These are phyloP conservation scores for Polydrusus pterygomalis DNA, from an alignment of 2,888 invertebrate genomes.

Conservation along the genomic window DNA sequence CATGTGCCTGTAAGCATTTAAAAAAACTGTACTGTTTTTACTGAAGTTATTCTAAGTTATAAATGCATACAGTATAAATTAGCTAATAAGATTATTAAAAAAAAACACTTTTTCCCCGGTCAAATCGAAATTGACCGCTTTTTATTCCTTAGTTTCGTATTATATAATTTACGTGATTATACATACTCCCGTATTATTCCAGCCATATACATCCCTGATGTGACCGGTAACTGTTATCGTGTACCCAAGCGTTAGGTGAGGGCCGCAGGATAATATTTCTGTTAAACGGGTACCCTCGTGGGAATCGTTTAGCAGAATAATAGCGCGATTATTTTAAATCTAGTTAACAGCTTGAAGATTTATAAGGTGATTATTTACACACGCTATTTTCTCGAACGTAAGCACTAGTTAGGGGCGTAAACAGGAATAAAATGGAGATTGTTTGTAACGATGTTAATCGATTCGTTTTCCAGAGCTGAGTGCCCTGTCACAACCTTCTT, in stretches of 20 bases:
- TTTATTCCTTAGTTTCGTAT: not conserved
- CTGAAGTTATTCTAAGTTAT: no score
- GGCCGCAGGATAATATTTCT: constrained; percentile 59
- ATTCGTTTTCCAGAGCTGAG: no score
- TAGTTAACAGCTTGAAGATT: constrained; percentile 42
- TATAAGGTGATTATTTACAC: constrained; percentile 37
- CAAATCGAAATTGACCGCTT: no score
- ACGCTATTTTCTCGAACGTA: constrained; percentile 20
- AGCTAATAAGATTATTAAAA: no score
- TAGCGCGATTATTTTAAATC: constrained; percentile 58
- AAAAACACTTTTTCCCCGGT: no score
- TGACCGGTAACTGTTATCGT: constrained; percentile 21
- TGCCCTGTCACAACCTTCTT: no score
- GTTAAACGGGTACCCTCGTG: constrained; percentile 58
- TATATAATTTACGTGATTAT: not conserved
- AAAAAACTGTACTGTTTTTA: no score
- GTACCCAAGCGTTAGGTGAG: constrained; percentile 53
- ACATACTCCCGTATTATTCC: not conserved
- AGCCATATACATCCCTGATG: constrained; percentile 8
- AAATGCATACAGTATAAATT: no score
- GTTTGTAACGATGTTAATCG: no score
- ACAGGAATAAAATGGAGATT: not conserved
- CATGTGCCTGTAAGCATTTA: no score
- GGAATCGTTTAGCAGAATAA: constrained; percentile 58
- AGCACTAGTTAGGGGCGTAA: not conserved